phyloP scores from a whole-genome alignment of 2,113 vertebrate species.

The Crotalus helleri region DNA sequence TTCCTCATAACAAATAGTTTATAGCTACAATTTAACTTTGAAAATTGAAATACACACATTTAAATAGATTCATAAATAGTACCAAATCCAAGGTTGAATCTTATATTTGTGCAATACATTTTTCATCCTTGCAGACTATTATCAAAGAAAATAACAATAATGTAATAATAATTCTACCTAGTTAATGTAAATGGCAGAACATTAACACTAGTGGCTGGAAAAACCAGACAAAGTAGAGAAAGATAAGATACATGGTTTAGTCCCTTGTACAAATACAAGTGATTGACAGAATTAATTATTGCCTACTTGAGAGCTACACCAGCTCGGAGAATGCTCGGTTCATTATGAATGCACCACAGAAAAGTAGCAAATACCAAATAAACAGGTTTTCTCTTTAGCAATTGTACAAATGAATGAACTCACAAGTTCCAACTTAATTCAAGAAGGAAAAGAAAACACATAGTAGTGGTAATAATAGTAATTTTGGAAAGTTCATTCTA shows the following conservation, averaged over 20 bases:
- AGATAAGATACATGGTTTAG: neutral
- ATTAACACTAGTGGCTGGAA: neutral
- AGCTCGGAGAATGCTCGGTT: neutral
- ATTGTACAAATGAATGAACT: neutral
- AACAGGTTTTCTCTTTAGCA: neutral
- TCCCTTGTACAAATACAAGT: neutral
- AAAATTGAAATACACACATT: neutral
- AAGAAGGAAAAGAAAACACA: neutral
- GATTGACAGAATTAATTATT: neutral
- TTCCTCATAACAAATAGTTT: neutral
- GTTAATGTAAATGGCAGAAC: neutral
- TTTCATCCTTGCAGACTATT: neutral
- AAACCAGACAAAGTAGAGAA: neutral
- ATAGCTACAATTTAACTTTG: neutral
- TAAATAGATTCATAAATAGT: neutral
- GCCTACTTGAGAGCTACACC: neutral
- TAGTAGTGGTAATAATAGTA: neutral
- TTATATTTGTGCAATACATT: neutral
- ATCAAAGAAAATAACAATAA: neutral
- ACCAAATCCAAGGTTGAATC: neutral
- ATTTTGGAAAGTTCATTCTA: neutral
- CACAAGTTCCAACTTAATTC: neutral
- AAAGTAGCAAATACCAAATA: neutral
- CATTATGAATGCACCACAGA: neutral
- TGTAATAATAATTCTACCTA: neutral